These are phyloP conservation scores for Cyphomyrus plagiostoma DNA, from an alignment of 2,113 vertebrate genomes.

Conservation along the genomic window DNA sequence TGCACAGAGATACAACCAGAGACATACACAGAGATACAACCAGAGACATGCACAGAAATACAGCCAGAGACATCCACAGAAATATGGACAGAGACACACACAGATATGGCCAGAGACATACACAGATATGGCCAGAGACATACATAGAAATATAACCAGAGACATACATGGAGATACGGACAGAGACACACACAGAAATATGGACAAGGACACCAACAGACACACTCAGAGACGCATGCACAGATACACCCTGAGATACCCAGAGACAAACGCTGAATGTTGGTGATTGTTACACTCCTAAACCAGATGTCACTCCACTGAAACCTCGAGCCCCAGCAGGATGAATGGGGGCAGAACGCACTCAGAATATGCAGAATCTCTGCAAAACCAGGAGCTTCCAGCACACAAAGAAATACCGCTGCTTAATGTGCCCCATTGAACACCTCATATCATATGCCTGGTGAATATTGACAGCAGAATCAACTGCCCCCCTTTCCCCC, in stretches of 20 bases:
- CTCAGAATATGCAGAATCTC: background rate
- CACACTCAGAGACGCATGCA: background rate
- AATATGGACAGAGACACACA: background rate
- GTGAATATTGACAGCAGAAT: slow-evolving; percentile 2
- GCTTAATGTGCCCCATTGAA: slow-evolving; percentile 14
- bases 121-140: background rate
- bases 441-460: background rate
- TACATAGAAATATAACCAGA: background rate
- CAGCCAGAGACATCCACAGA: background rate
- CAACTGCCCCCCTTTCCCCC: background rate
- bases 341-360: background rate
- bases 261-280: background rate
- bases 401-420: background rate
- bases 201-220: background rate
- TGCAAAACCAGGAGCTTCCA: background rate
- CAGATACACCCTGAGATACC: background rate
- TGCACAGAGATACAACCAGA: background rate
- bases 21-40: background rate
- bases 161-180: background rate
- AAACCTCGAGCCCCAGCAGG: background rate
- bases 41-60: background rate
- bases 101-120: background rate
- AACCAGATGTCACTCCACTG: background rate
- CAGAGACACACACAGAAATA: background rate
- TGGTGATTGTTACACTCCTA: background rate